Base-by-base conservation (phyloP, 2,113 vertebrate genomes). In the Triplophysa rosa region DNA sequence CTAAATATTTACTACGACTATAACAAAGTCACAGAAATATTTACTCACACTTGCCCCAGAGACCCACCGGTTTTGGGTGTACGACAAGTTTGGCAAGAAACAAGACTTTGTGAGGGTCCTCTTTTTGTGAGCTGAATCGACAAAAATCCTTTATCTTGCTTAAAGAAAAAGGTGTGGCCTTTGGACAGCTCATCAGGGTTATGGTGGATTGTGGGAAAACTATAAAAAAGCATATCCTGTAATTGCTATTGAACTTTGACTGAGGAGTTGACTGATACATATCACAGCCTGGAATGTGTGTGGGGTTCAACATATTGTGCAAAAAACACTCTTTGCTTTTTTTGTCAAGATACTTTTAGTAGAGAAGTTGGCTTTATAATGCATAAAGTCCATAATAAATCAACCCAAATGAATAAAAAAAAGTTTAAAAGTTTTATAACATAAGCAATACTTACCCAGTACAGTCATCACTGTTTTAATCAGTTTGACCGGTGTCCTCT, bases 401-500 rank as follows among this genome's bases (percentile, higher is more conserved):
- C 33, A 7, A 37, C 33, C 33, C 7, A 37, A 37, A 7, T 37
- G 6, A 37, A 49, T 14, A 1, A 49, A 49, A 16, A 13, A 49
- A 49, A 49, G 1, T 16, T 14, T 0, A 49, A 7, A 13, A 13
- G 45, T 52, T 33, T 6, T 37, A 37, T 37, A 8, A 37, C 6
- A 37, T 37, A 37, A 37, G 33, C 5, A 37, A 7, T 7, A 87
- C 96, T 93, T 95, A 99, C 98, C 98, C 74, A 99, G 90, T 40
- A 99, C 95, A 33, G 95, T 93, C 96, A 98, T 97, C 83, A 99
- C 97, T 0, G 98, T 99, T 91, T 98, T 99, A 91, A 99, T 97
- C n/a, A 99, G 95, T 86, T 96, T 98, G 90, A 98, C 93, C 0
- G 97, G 97, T 0, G 96, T 95, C 89, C 89, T 94, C 86, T 93